Base-by-base conservation (phyloP, 2,888 invertebrate genomes). In the Chouioia cunea region DNA sequence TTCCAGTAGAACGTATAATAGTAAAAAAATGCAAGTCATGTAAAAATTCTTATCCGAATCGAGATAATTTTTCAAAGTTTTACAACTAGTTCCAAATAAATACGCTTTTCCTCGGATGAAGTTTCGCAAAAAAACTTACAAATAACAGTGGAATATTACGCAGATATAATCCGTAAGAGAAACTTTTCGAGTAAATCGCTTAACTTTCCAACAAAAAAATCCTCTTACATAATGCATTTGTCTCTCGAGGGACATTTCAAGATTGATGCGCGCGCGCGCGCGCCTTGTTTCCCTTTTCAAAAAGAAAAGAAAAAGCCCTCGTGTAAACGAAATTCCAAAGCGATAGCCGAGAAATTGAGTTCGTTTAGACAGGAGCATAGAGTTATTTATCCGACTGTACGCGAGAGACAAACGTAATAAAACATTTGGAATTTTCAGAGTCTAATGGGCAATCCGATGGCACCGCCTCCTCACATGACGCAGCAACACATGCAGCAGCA, bases 371-470 rank as follows among this genome's bases (percentile, higher is more conserved):
- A 20, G 1, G 10, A 23, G 57, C 18, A 65, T 56, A 27, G 22
- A 50, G 22, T n/a, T 15, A 16, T 27, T 47, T 47, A 15, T 47
- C 4, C 47, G 16, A 2, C 1, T 47, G n/a, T 54, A n/a, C n/a
- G 23, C n/a, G 15, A 60, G 12, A 12, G 14, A 46, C 57, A 64
- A 58, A 64, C 36, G 12, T 36, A 64, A 44, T n/a, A 15, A 15
- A 58, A 46, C 47, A 10, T 52, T 72, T 60, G 70, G 47, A 50
- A 65, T 73, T 77, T 77, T 63, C 75, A 84, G 85, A 78, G 76
- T 72, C 76, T 85, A 78, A 84, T 85, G 81, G 77, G 81, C 52
- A 83, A 78, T 73, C 80, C 82, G 62, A 85, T 85, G 85, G 81
- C 81, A 75, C 81, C 83, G 73, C 81, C 79, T 76, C 75, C 83